Evolutionary conservation across 2,797 vertebrate genomes (phyloP), one percentile per base, ranked within the genome.

Genomic region (Coilia nasus): DNA sequence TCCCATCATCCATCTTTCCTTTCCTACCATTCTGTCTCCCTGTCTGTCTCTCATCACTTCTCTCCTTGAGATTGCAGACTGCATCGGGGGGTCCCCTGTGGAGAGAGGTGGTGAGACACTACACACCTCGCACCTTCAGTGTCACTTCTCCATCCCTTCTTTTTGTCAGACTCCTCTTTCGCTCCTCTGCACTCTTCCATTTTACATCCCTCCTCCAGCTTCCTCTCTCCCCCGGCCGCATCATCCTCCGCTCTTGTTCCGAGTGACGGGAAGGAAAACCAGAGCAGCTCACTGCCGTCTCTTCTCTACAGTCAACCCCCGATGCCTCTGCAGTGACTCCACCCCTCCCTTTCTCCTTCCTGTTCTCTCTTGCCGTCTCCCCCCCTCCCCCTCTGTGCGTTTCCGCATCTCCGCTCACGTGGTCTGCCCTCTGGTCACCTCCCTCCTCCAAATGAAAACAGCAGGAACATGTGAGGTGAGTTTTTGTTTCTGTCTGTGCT

Each of bases 81-180:
- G 83, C 81, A 86, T 87, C 25, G 47, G 87, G 35, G 19, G 67
- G 87, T 84, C 88, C 87, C 88, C 83, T 84, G 80, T 83, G 75
- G 83, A 89, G 88, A 41, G 87, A 75, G 87, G 89, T 83, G 85
- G 83, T 56, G 83, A 88, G 84, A 90, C 89, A 87, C 91, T 89
- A 90, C 91, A 92, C 92, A 91, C 91, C 92, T 91, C 91, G 89
- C 91, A 92, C 91, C 91, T 92, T 91, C 89, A 92, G 89, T 80
- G 88, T 88, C 89, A 90, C 90, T 87, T 88, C 85, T 89, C 85
- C 90, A 84, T 89, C 87, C 59, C 81, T 86, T 75, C 75, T 90
- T 81, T 86, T 85, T 82, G 44, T 83, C 83, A 87, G 87, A 86
- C 81, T 90, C 64, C 86, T 89, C 75, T 83, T 86, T 19, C 87